A percentile compares a stretch with the other conserved stretches of the same genome.
These are phyloP conservation scores for Andrena praecox DNA, from an alignment of 2,888 invertebrate species.

Conservation along the genomic window DNA sequence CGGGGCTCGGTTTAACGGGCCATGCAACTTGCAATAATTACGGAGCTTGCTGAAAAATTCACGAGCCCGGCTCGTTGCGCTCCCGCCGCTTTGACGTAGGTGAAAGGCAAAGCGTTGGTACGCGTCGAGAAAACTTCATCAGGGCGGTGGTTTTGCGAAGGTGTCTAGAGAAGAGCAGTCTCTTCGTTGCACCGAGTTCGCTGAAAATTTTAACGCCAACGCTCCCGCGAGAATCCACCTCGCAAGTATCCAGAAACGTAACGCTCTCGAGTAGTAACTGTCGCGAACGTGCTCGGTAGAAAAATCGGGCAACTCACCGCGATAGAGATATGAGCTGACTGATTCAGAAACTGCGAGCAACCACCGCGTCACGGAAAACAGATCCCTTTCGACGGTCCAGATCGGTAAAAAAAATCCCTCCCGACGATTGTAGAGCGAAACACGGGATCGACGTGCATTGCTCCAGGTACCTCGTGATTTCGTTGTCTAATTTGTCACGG, in stretches of 20 bases:
- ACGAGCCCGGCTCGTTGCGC: neutral
- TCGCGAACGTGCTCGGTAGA: too few species aligned
- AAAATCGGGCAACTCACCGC: too few species aligned
- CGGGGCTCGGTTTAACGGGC: constrained; percentile 20
- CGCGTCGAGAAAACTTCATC: neutral
- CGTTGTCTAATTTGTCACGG: constrained; percentile 29
- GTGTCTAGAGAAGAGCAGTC: neutral
- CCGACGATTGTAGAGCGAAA: neutral
- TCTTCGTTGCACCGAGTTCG: too few species aligned
- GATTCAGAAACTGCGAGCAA: too few species aligned
- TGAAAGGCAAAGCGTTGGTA: neutral
- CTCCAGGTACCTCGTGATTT: neutral
- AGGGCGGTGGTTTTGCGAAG: neutral
- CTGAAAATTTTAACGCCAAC: too few species aligned
- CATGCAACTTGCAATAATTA: constrained; percentile 54
- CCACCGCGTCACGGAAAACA: neutral
- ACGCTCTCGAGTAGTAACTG: too few species aligned
- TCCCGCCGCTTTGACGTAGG: neutral
- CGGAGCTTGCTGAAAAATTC: constrained; percentile 35
- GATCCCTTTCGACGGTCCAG: neutral
- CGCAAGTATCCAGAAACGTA: too few species aligned
- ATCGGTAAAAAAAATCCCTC: neutral
- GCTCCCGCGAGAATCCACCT: too few species aligned
- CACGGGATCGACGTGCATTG: too few species aligned
- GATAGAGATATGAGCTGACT: too few species aligned